phyloP scores from a whole-genome alignment of 2,888 invertebrate species.

The Tuberolachnus salignus region DNA sequence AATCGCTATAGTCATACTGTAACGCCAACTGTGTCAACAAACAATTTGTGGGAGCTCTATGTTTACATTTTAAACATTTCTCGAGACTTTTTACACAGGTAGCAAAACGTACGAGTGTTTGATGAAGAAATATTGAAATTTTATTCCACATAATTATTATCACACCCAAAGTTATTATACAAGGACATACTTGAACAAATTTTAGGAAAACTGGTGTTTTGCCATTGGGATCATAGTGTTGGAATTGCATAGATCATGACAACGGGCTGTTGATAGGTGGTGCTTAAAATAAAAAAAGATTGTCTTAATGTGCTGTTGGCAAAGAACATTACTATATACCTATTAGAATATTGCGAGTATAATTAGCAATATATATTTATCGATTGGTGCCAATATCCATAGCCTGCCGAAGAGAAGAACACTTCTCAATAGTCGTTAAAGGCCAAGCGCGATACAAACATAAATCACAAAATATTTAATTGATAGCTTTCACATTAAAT shows the following conservation, averaged over 20 bases:
- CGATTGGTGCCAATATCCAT: constrained; percentile 38
- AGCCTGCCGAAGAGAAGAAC: neutral
- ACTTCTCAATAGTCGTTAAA: constrained; percentile 3
- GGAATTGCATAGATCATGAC: constrained; percentile 18
- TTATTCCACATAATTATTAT: neutral
- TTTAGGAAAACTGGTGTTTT: constrained; percentile 26
- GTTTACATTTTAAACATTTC: constrained; percentile 41
- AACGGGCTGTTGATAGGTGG: constrained; percentile 32
- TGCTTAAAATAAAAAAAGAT: constrained; percentile 40
- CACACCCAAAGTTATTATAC: neutral
- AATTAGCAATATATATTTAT: constrained; percentile 50
- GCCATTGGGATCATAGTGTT: neutral
- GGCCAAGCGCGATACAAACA: constrained; percentile 10
- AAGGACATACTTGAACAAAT: neutral
- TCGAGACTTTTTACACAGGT: constrained; percentile 30
- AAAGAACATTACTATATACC: constrained; percentile 32
- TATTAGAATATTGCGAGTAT: constrained; percentile 37
- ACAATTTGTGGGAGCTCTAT: constrained; percentile 11
- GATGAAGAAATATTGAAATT: neutral
- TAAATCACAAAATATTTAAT: neutral
- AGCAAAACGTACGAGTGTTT: constrained; percentile 6
- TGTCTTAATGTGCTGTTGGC: constrained; percentile 40
- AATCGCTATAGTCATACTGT: constrained; percentile 29
- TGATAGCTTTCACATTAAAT: neutral
- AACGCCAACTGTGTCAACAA: constrained; percentile 45